A percentile compares a stretch with the other conserved stretches of the same genome.
These are phyloP conservation scores for Camelus dromedarius DNA, from an alignment of 2,113 vertebrate species.

Conservation along the genomic window DNA sequence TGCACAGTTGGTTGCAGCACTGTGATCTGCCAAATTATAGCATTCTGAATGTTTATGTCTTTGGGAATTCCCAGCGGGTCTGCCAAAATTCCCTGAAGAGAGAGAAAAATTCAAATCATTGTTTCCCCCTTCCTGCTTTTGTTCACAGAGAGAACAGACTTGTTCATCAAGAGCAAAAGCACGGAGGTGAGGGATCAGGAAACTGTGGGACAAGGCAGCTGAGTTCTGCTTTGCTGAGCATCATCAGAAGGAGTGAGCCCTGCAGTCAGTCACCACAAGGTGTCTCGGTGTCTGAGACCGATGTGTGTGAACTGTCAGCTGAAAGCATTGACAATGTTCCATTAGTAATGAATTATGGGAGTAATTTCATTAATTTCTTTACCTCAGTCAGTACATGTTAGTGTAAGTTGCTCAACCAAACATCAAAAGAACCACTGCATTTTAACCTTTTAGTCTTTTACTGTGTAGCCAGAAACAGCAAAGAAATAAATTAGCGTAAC, in stretches of 20 bases:
- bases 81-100: constrained; percentile 62
- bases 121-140: constrained; percentile 65
- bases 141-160: constrained; percentile 60
- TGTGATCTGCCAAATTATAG: constrained; percentile 55
- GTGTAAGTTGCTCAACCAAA: constrained; percentile 88
- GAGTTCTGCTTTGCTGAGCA: constrained; percentile 61
- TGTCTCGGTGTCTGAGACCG: constrained; percentile 76
- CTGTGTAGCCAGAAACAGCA: constrained; percentile 82
- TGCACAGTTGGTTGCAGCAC: background rate
- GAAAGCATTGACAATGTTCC: constrained; percentile 84
- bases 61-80: constrained; percentile 37
- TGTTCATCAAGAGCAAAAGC: constrained; percentile 53
- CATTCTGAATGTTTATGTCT: constrained; percentile 53
- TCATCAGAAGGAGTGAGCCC: constrained; percentile 65
- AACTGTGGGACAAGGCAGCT: constrained; percentile 47
- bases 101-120: constrained; percentile 82
- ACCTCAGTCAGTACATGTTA: constrained; percentile 86
- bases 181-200: constrained; percentile 78
- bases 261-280: constrained; percentile 61
- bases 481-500: constrained; percentile 87
- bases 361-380: constrained; percentile 90
- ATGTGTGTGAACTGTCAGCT: constrained; percentile 81
- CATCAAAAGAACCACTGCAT: constrained; percentile 86
- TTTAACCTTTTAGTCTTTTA: constrained; percentile 87
- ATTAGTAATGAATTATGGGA: constrained; percentile 89